These are phyloP conservation scores for Clupea harengus DNA, from an alignment of 2,113 vertebrate species.

Conservation along the genomic window DNA sequence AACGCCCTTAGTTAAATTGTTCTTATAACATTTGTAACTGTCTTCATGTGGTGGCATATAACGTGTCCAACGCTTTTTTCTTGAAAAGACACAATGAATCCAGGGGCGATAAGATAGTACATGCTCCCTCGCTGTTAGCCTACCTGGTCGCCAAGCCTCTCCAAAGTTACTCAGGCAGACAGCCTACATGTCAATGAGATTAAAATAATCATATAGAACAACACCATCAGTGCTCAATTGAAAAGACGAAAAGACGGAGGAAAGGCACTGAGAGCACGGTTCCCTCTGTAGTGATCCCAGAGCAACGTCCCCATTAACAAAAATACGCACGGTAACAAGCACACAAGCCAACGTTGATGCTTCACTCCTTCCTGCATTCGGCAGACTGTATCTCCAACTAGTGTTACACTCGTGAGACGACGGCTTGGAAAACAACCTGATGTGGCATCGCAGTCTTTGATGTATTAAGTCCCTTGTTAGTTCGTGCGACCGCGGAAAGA, in stretches of 20 bases:
- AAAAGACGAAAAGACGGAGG: not conserved
- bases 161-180: conserved; percentile 34
- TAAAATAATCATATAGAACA: not conserved
- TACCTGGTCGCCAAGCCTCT: conserved; percentile 37
- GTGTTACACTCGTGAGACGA: conserved; percentile 10
- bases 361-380: not conserved
- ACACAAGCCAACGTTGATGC: not conserved
- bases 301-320: conserved; percentile 10
- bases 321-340: conserved; percentile 3
- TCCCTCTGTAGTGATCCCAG: not conserved
- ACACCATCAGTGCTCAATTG: not conserved
- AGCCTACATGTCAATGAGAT: conserved; percentile 15
- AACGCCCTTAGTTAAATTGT: conserved; percentile 44
- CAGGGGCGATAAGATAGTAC: conserved; percentile 40
- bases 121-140: conserved; percentile 27
- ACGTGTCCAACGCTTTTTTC: conserved; percentile 48
- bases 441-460: not conserved
- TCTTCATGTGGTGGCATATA: conserved; percentile 20
- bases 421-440: not conserved
- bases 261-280: not conserved
- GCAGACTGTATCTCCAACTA: conserved; percentile 7
- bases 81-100: conserved; percentile 45
- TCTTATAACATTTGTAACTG: conserved; percentile 45
- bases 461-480: not conserved
- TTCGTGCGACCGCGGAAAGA: not conserved